Evolutionary conservation across 1,140 invertebrate species (phyloP).

Genomic region (Platorchestia sp.): DNA sequence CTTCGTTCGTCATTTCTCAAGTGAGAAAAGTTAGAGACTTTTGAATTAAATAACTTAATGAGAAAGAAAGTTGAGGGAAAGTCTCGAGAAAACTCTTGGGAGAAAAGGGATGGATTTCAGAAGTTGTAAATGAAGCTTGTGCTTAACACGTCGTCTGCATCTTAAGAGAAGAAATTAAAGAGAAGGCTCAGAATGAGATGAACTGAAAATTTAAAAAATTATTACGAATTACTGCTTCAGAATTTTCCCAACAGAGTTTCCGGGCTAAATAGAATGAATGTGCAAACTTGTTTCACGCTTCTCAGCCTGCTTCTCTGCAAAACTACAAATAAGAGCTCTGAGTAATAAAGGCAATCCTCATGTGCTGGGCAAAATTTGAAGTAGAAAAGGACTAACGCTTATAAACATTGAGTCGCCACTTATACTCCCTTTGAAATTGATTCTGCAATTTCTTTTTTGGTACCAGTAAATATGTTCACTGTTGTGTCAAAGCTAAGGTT

Average conservation of each 20-base stretch:
- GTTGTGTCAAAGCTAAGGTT: too few species aligned
- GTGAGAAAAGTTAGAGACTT: background rate
- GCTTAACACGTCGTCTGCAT: background rate
- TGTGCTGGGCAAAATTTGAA: background rate
- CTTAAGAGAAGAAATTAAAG: too few species aligned
- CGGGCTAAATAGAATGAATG: background rate
- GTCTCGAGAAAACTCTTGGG: background rate
- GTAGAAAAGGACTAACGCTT: background rate
- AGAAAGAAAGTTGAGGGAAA: background rate
- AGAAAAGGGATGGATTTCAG: background rate
- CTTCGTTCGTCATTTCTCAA: background rate
- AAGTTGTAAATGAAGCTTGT: background rate
- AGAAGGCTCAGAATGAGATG: too few species aligned
- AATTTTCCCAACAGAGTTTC: background rate
- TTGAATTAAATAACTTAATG: too few species aligned
- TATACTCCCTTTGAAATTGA: too few species aligned
- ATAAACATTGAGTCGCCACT: background rate
- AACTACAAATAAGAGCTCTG: background rate
- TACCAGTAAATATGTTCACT: too few species aligned
- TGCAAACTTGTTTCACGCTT: background rate
- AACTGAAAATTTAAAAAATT: too few species aligned
- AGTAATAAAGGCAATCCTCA: background rate
- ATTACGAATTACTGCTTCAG: background rate
- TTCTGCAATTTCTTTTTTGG: too few species aligned
- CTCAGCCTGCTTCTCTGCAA: background rate